phyloP scores from a whole-genome alignment of 2,797 vertebrate genomes.

The Orestias chungarensis region DNA sequence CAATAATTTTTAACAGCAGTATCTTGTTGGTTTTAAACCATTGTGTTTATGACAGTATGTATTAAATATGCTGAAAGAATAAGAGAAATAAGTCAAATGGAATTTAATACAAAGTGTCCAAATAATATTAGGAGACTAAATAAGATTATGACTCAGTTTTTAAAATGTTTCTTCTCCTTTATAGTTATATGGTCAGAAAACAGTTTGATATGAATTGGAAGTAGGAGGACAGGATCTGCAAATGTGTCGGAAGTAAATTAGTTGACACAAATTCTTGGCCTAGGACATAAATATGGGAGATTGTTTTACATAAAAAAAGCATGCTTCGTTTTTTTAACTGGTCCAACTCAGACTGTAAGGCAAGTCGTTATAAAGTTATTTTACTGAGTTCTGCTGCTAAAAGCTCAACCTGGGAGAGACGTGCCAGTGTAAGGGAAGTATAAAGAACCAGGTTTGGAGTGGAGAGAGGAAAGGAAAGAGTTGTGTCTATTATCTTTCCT shows the following conservation, averaged over 20 bases:
- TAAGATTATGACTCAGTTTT: neutral
- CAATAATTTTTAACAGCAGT: neutral
- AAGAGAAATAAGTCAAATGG: neutral
- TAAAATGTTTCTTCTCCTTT: neutral
- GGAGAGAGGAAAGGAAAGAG: conserved; percentile 42
- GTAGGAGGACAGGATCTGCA: neutral
- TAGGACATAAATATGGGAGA: neutral
- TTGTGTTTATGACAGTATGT: neutral
- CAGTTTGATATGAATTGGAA: neutral
- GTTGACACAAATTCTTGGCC: neutral
- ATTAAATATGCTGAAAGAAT: neutral
- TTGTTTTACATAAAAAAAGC: neutral
- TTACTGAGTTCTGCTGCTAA: conserved; percentile 39
- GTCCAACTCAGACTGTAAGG: conserved; percentile 47
- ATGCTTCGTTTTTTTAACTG: conserved; percentile 60
- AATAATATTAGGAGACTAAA: neutral
- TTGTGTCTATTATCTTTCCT: conserved; percentile 48
- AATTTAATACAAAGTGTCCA: neutral
- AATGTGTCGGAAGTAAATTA: neutral
- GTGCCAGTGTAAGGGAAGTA: conserved; percentile 66
- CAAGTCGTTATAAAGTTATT: conserved; percentile 24
- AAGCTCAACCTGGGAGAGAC: conserved; percentile 44
- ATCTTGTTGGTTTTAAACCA: neutral
- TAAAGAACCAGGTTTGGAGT: conserved; percentile 47
- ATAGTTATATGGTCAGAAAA: neutral